phyloP scores from a whole-genome alignment of 23 tunicate species.

The Trididemnum clinides region DNA sequence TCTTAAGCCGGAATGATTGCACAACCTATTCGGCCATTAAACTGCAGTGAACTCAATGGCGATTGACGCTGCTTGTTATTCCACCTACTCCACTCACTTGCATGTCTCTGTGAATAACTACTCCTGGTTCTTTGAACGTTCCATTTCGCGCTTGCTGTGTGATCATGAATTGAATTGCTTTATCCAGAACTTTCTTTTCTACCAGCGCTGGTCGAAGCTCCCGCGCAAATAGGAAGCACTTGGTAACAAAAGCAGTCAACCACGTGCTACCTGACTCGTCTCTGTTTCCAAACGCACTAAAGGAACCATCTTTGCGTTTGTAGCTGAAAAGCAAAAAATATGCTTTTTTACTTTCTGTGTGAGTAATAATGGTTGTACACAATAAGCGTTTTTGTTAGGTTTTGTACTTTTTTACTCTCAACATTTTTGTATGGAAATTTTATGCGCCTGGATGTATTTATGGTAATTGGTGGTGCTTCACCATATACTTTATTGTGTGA shows the following conservation, averaged over 20 bases:
- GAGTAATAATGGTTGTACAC: no score
- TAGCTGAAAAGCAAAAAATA: conserved; percentile 39
- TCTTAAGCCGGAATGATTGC: no score
- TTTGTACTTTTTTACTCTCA: no score
- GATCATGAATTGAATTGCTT: conserved; percentile 50
- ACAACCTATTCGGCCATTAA: no score
- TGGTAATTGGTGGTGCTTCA: no score
- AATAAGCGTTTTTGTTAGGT: no score
- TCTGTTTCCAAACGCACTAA: conserved; percentile 75
- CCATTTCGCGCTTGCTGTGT: conserved; percentile 50
- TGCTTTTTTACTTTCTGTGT: conserved; percentile 54
- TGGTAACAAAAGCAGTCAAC: conserved; percentile 85
- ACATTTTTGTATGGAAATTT: no score
- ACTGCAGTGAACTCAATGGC: no score
- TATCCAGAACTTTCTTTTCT: conserved; percentile 20
- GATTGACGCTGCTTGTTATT: no score
- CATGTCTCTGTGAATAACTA: conserved; percentile 79
- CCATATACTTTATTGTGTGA: no score
- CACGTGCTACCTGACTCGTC: conserved; percentile 73
- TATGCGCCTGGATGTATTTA: no score
- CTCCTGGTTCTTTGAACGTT: conserved; percentile 63
- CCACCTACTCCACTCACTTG: no score
- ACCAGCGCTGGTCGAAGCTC: conserved; percentile 49
- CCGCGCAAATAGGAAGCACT: conserved; percentile 70
- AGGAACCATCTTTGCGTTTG: conserved; percentile 77